Conservation (phyloP, 2,888 invertebrate genomes). For the Electrophaes corylata region DNA sequence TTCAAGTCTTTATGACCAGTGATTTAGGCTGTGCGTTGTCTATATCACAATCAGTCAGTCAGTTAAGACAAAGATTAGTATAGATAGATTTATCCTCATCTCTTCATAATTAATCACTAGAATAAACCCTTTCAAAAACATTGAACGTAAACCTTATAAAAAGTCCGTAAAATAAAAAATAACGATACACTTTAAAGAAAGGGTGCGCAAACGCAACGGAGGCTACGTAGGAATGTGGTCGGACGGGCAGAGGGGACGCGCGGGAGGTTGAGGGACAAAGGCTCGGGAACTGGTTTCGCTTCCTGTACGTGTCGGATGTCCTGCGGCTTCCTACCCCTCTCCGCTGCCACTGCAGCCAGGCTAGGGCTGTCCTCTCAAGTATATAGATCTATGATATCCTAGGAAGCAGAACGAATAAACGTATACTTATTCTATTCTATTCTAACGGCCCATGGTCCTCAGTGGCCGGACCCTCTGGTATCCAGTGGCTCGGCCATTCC, state of each 20-base stretch:
- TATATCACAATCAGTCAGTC: too few relatives aligned
- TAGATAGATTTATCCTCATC: too few relatives aligned
- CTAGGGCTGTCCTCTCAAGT: conserved; percentile 34
- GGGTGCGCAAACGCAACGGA: conserved; percentile 70
- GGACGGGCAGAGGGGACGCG: conserved; percentile 53
- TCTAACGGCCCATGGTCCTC: too few relatives aligned
- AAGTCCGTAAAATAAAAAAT: conserved; percentile 30
- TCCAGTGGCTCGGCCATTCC: too few relatives aligned
- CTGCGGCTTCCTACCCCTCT: conserved; percentile 83
- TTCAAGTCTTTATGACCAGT: too few relatives aligned
- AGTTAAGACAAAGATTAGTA: too few relatives aligned
- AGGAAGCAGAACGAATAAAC: neutral
- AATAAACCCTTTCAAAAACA: conserved; percentile 1
- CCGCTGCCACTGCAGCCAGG: conserved; percentile 39
- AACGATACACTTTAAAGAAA: conserved; percentile 52
- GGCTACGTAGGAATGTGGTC: conserved; percentile 78
- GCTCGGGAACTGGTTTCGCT: conserved; percentile 81
- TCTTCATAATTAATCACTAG: neutral
- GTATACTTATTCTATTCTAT: too few relatives aligned
- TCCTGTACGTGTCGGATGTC: conserved; percentile 85
- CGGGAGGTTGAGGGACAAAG: conserved; percentile 78
- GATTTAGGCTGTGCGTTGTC: too few relatives aligned
- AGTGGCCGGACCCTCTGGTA: too few relatives aligned
- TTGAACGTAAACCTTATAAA: conserved; percentile 8
- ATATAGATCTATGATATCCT: neutral